Percentiles rank a stretch among this genome's conserved stretches.
Evolutionary conservation across 2,113 vertebrate species (phyloP).

Genomic region (Bucco capensis): DNA sequence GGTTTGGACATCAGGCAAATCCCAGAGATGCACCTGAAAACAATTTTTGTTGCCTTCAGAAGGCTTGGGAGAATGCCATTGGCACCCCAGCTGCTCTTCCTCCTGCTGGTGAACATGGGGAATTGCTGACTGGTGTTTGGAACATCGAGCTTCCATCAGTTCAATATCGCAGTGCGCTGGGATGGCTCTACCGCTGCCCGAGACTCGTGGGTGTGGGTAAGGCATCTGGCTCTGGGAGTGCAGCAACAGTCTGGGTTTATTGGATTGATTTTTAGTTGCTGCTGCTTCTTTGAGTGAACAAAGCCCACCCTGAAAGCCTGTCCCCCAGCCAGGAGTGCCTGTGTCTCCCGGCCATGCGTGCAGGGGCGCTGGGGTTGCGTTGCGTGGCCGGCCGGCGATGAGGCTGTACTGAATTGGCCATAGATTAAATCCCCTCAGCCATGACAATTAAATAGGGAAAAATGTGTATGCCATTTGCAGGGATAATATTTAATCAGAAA

Average conservation of each 20-base stretch:
- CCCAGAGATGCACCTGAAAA: background rate
- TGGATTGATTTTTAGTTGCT: background rate
- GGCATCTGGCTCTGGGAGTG: conserved; percentile 21
- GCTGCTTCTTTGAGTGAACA: background rate
- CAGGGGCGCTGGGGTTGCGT: conserved; percentile 12
- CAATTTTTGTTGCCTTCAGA: background rate
- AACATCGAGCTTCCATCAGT: background rate
- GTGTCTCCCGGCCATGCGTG: background rate
- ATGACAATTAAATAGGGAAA: conserved; percentile 57
- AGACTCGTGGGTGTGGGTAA: background rate
- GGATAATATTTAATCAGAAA: conserved; percentile 66
- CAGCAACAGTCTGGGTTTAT: background rate
- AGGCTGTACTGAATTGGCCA: conserved; percentile 36
- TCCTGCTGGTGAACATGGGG: background rate
- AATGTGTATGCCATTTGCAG: conserved; percentile 24
- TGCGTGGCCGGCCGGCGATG: background rate
- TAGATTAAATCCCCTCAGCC: conserved; percentile 39
- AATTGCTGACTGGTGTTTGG: background rate
- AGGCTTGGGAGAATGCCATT: conserved; percentile 12
- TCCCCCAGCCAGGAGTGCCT: background rate
- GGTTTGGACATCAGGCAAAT: background rate
- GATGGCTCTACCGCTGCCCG: background rate
- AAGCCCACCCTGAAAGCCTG: background rate
- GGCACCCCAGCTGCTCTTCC: conserved; percentile 7
- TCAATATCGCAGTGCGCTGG: conserved; percentile 11